Conservation (phyloP, 2,113 vertebrate species). For the Lagenorhynchus albirostris region DNA sequence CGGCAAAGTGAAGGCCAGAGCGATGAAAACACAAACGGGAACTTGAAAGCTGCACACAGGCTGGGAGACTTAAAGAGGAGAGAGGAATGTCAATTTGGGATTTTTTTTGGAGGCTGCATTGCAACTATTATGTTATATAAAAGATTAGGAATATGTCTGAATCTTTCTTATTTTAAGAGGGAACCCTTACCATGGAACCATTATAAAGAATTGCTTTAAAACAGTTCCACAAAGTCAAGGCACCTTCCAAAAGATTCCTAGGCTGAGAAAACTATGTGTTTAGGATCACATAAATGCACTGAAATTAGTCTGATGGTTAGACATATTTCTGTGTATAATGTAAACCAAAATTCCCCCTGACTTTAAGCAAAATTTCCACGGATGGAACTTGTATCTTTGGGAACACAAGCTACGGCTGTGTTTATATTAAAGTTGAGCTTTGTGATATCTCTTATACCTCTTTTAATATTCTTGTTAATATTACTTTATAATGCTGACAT, state of each 20-base stretch:
- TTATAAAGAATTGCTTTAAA: constrained; percentile 54
- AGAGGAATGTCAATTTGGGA: background rate
- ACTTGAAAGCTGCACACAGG: background rate
- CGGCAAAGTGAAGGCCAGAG: background rate
- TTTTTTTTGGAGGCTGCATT: background rate
- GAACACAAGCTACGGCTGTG: background rate
- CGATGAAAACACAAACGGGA: background rate
- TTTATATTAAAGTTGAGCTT: background rate
- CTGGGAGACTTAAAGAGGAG: background rate
- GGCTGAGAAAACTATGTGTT: constrained; percentile 57
- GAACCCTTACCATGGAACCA: background rate
- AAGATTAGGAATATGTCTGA: background rate
- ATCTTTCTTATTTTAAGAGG: constrained; percentile 31
- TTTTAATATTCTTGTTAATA: constrained; percentile 39
- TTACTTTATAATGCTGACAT: constrained; percentile 13
- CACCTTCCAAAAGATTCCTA: constrained; percentile 55
- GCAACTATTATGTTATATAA: background rate
- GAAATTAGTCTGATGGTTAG: constrained; percentile 5
- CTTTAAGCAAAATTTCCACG: background rate
- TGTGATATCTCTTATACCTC: background rate
- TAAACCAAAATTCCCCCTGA: constrained; percentile 24
- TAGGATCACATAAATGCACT: constrained; percentile 58
- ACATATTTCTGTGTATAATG: background rate
- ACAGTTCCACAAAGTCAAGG: constrained; percentile 51
- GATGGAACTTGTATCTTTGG: background rate